Percentiles rank a stretch among this genome's conserved stretches.
Conservation (phyloP, 2,797 vertebrate genomes). For the Orientallactaga sibirica region DNA sequence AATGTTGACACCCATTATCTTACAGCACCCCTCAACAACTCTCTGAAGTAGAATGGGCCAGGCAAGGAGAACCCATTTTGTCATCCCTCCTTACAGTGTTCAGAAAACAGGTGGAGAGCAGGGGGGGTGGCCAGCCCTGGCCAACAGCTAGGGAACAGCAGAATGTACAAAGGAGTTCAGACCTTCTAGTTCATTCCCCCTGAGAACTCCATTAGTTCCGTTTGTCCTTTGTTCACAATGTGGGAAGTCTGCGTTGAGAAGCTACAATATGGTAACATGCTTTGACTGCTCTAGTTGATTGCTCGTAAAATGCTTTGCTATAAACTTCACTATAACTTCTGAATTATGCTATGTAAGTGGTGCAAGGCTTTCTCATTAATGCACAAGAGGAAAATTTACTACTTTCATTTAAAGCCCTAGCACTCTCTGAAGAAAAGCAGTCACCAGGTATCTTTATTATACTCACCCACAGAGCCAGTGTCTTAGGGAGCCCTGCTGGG, state of each 20-base stretch:
- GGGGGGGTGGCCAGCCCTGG: neutral
- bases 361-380: slow-evolving; percentile 56
- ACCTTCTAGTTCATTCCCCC: too few species aligned
- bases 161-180: neutral
- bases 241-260: slow-evolving; percentile 49
- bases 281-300: neutral
- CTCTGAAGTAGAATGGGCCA: neutral
- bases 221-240: neutral
- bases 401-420: slow-evolving; percentile 74
- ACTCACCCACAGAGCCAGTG: neutral
- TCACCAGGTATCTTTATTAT: slow-evolving; percentile 41
- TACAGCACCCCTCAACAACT: accelerated
- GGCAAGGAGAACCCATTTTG: neutral
- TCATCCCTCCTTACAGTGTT: neutral
- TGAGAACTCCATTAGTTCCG: neutral
- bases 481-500: slow-evolving; percentile 32
- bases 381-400: slow-evolving; percentile 68
- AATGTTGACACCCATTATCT: neutral
- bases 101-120: neutral
- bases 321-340: slow-evolving; percentile 65
- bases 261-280: slow-evolving; percentile 17
- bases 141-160: neutral
- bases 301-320: slow-evolving; percentile 62
- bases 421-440: slow-evolving; percentile 61
- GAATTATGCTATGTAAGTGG: slow-evolving; percentile 56